A percentile compares a stretch with the other conserved stretches of the same genome.
Conservation (phyloP, 2,888 invertebrate species). For the Rambutsinella grinnellia region DNA sequence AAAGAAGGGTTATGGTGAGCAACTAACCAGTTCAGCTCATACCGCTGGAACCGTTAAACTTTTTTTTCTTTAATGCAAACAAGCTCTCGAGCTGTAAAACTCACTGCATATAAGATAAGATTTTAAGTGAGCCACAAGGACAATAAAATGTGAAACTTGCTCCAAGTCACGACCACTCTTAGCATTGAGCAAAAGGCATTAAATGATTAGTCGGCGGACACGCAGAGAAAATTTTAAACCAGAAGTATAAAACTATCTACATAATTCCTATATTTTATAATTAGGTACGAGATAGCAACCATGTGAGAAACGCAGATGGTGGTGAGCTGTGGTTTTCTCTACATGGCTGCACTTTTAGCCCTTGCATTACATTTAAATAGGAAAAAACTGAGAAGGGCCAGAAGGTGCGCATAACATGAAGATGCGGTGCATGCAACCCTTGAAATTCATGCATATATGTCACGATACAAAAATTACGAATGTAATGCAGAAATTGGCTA, state of each 20-base stretch:
- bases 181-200: neutral
- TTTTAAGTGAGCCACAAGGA: conserved; percentile 14
- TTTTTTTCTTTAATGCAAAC: neutral
- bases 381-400: neutral
- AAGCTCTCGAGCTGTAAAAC: neutral
- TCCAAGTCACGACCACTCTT: conserved; percentile 11
- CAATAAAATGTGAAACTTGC: conserved; percentile 39
- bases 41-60: too few relatives aligned
- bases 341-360: neutral
- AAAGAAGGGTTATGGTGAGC: neutral
- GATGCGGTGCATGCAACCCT: neutral
- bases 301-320: neutral
- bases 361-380: neutral
- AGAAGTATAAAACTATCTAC: too few relatives aligned
- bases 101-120: conserved; percentile 10
- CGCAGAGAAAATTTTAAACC: neutral
- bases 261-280: too few relatives aligned
- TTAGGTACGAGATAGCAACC: too few relatives aligned
- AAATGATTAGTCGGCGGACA: neutral
- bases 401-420: neutral
- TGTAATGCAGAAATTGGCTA: neutral
- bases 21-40: too few relatives aligned
- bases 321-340: neutral
- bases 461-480: neutral
- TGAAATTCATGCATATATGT: conserved; percentile 29